A percentile compares a stretch with the other conserved stretches of the same genome.
phyloP scores from a whole-genome alignment of 2,888 invertebrate genomes.

The Exocentrus adspersus region DNA sequence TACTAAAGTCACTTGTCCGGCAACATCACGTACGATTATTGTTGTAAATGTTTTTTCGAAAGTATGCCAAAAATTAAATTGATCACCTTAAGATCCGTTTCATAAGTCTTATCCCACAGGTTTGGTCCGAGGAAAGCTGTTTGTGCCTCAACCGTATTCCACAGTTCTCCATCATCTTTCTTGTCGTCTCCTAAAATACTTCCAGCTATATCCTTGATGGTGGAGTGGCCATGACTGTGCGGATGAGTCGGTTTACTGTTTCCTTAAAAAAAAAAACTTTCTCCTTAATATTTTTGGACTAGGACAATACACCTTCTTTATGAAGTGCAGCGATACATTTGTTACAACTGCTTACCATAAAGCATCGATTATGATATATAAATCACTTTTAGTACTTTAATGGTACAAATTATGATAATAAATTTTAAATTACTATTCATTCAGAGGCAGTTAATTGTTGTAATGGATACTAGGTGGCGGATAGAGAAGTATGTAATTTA shows the following conservation, averaged over 20 bases:
- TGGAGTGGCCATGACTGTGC: slow-evolving; percentile 62
- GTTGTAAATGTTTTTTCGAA: too few species aligned
- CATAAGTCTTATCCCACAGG: slow-evolving; percentile 96
- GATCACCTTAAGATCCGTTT: slow-evolving; percentile 93
- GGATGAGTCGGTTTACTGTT: slow-evolving; percentile 64
- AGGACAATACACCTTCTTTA: too few species aligned
- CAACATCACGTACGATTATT: too few species aligned
- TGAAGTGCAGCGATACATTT: too few species aligned
- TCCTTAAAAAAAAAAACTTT: slow-evolving; percentile 56
- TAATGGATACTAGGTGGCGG: slow-evolving; percentile 1
- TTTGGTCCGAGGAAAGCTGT: slow-evolving; percentile 96
- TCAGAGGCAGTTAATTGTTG: slow-evolving; percentile 12
- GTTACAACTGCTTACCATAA: neutral
- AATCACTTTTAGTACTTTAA: neutral
- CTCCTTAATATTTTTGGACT: slow-evolving; percentile 1
- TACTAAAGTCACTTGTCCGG: too few species aligned
- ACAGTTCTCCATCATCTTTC: slow-evolving; percentile 85
- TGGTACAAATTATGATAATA: slow-evolving; percentile 14
- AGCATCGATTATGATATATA: slow-evolving; percentile 7
- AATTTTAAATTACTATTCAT: slow-evolving; percentile 12
- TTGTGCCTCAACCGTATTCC: slow-evolving; percentile 89
- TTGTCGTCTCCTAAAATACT: slow-evolving; percentile 71
- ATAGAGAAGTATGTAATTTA: neutral
- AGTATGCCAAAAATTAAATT: neutral
- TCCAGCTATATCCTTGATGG: slow-evolving; percentile 63